Percentiles rank a stretch among this genome's conserved stretches.
Conservation (phyloP, 2,888 invertebrate genomes). For the Pyrocoelia pectoralis region DNA sequence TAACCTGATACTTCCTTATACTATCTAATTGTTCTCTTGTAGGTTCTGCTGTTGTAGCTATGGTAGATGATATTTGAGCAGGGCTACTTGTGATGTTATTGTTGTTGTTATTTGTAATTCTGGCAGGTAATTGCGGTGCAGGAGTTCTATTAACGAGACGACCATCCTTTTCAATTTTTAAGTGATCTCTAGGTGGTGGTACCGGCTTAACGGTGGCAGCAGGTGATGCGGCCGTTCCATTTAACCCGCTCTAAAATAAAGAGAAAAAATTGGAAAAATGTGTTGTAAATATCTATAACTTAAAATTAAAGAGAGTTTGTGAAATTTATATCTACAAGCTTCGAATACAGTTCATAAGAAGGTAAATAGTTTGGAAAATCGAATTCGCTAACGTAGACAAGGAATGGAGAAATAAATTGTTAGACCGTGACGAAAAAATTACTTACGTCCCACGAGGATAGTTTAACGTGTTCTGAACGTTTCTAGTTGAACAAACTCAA, state of each 20-base stretch:
- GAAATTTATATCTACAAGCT: neutral
- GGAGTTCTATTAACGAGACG: constrained; percentile 71
- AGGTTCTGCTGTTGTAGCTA: constrained; percentile 67
- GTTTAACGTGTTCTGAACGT: constrained; percentile 11
- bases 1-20: constrained; percentile 92
- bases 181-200: constrained; percentile 72
- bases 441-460: constrained; percentile 27
- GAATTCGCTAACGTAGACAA: constrained; percentile 8
- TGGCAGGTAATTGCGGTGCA: constrained; percentile 73
- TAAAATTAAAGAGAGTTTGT: neutral
- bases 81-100: constrained; percentile 49
- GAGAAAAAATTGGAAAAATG: neutral
- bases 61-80: constrained; percentile 54
- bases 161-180: constrained; percentile 68
- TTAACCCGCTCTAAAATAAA: constrained; percentile 52
- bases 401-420: constrained; percentile 20
- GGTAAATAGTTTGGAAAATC: constrained; percentile 9
- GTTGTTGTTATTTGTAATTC: constrained; percentile 64
- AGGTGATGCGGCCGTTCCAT: constrained; percentile 48
- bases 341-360: neutral
- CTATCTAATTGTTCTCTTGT: constrained; percentile 90
- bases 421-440: constrained; percentile 25
- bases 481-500: constrained; percentile 2
- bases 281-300: too few species aligned
- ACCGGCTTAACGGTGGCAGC: constrained; percentile 64